Percentiles rank a stretch among this genome's conserved stretches.
Conservation (phyloP, 2,797 vertebrate species). For the Chiloscyllium punctatum region DNA sequence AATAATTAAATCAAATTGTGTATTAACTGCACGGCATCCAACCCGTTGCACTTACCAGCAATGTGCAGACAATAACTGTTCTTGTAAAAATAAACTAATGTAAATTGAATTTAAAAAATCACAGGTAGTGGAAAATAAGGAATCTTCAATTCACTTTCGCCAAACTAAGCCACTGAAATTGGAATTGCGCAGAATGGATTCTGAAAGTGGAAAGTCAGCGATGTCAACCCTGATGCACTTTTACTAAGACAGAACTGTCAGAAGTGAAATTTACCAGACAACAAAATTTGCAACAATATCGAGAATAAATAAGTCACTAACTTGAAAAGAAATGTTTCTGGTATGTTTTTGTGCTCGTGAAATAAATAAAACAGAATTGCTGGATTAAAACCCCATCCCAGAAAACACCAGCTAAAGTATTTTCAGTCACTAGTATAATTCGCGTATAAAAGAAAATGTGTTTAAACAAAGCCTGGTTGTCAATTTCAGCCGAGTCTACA, state of each 20-base stretch:
- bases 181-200: background rate
- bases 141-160: background rate
- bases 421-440: background rate
- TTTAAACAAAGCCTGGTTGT: background rate
- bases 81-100: background rate
- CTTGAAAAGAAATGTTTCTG: background rate
- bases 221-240: background rate
- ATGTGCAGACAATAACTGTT: conserved; percentile 45
- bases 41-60: conserved; percentile 57
- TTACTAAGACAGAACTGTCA: background rate
- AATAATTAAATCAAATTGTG: conserved; percentile 76
- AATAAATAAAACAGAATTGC: background rate
- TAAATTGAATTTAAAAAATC: background rate
- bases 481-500: background rate
- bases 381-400: background rate
- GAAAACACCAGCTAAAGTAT: background rate
- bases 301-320: background rate
- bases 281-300: background rate
- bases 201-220: background rate
- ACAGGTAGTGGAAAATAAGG: background rate
- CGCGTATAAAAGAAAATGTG: background rate
- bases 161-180: background rate
- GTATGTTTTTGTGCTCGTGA: no score
- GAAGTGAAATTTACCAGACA: conserved; percentile 2
- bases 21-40: conserved; percentile 70